A percentile compares a stretch with the other conserved stretches of the same genome.
phyloP scores from a whole-genome alignment of 1,140 invertebrate genomes.

The Cotesia glomerata region DNA sequence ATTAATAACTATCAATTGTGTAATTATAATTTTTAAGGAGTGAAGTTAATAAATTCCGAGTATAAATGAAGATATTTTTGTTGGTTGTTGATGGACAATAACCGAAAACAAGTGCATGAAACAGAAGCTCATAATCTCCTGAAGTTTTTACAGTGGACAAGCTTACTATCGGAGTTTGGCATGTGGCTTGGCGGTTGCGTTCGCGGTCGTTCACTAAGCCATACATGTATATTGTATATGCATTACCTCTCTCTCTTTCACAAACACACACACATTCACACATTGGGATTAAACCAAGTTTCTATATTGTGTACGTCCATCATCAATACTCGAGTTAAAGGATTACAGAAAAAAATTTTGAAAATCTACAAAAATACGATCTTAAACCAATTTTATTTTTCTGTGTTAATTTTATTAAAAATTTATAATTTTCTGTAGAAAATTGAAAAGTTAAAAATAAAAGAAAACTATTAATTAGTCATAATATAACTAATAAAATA shows the following conservation, averaged over 20 bases:
- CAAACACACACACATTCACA: background rate
- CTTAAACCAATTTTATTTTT: too few species aligned
- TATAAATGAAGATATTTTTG: background rate
- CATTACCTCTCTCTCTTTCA: background rate
- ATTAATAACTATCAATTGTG: too few species aligned
- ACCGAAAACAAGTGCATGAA: background rate
- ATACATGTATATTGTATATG: background rate
- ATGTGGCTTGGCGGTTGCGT: slow-evolving; percentile 10
- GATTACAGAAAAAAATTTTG: too few species aligned
- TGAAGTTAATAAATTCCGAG: background rate
- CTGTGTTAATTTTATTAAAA: too few species aligned
- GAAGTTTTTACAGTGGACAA: background rate
- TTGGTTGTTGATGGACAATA: background rate
- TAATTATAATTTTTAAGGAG: background rate
- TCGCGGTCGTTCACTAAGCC: slow-evolving; percentile 15
- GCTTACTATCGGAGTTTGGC: background rate
- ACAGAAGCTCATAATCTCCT: background rate
- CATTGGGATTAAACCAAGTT: too few species aligned
- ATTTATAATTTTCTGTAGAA: too few species aligned
- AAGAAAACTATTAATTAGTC: too few species aligned
- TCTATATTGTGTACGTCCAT: too few species aligned
- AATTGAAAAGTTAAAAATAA: too few species aligned
- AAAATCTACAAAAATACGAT: too few species aligned
- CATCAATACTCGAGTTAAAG: too few species aligned
- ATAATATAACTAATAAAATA: too few species aligned